Percentiles rank a stretch among this genome's conserved stretches.
phyloP scores from a whole-genome alignment of 2,797 vertebrate genomes.

The Chaetophractus vellerosus region DNA sequence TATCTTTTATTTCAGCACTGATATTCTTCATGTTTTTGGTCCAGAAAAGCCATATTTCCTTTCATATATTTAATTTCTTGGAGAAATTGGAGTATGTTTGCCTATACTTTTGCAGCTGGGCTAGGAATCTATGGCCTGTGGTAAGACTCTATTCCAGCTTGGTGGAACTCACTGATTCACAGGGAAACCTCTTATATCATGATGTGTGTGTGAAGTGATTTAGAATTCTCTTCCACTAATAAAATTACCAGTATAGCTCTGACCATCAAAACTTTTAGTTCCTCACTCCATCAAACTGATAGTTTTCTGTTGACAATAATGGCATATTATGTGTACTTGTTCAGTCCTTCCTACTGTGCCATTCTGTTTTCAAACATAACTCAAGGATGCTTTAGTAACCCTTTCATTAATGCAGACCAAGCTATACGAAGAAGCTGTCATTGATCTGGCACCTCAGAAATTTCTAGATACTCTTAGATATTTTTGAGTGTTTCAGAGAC shows the following conservation, averaged over 20 bases:
- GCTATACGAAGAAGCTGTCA: neutral
- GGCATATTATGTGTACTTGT: neutral
- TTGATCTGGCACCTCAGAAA: neutral
- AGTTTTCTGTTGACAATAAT: neutral
- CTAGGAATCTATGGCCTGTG: too few relatives aligned
- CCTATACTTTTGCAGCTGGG: neutral
- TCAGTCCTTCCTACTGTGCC: neutral
- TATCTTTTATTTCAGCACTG: neutral
- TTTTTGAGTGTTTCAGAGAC: neutral
- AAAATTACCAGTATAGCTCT: too few relatives aligned
- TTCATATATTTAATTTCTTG: conserved; percentile 4
- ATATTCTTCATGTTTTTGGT: neutral
- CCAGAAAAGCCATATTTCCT: neutral
- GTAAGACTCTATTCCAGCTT: neutral
- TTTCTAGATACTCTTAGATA: neutral
- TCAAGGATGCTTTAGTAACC: neutral
- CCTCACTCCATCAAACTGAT: neutral
- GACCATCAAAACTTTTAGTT: neutral
- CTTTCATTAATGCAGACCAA: neutral
- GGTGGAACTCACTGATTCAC: neutral
- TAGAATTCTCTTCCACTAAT: neutral
- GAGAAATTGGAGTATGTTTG: neutral
- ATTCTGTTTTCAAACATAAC: neutral
- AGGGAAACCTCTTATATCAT: neutral
- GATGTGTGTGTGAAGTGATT: neutral